Conservation (phyloP, 2,113 vertebrate species). For the Myxocyprinus asiaticus region DNA sequence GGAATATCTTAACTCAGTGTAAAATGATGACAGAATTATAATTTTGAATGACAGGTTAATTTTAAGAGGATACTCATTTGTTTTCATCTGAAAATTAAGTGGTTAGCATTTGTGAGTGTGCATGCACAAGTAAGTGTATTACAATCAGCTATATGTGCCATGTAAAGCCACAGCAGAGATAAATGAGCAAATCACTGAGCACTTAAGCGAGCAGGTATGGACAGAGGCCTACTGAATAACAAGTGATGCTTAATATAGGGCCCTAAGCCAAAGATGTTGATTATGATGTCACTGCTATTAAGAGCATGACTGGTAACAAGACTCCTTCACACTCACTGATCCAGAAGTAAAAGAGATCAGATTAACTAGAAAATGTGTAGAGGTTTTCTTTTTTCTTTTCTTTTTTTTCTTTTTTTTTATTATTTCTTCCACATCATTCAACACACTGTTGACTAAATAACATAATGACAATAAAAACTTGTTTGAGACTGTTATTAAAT, state of each 20-base stretch:
- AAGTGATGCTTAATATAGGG: background rate
- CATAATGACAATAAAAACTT: background rate
- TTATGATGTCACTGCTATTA: constrained; percentile 4
- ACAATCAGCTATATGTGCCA: too few species aligned
- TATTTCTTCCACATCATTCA: background rate
- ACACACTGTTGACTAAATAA: background rate
- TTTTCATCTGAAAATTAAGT: too few species aligned
- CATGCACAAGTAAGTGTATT: background rate
- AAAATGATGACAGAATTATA: too few species aligned
- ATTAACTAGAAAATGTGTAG: background rate
- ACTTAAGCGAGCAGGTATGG: too few species aligned
- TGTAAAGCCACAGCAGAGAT: background rate
- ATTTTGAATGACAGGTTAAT: too few species aligned
- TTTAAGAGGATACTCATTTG: too few species aligned
- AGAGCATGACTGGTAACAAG: background rate
- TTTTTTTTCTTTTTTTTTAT: too few species aligned
- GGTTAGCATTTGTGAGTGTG: background rate
- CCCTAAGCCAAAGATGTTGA: background rate
- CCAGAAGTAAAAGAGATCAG: background rate
- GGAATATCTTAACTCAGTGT: too few species aligned
- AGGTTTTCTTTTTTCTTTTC: background rate
- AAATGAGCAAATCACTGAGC: too few species aligned
- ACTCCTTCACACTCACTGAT: background rate
- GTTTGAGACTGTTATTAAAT: background rate
- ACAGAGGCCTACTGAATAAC: background rate